Percentiles rank a stretch among this genome's conserved stretches.
phyloP scores from a whole-genome alignment of 2,113 vertebrate species.

The Nesogale talazaci region DNA sequence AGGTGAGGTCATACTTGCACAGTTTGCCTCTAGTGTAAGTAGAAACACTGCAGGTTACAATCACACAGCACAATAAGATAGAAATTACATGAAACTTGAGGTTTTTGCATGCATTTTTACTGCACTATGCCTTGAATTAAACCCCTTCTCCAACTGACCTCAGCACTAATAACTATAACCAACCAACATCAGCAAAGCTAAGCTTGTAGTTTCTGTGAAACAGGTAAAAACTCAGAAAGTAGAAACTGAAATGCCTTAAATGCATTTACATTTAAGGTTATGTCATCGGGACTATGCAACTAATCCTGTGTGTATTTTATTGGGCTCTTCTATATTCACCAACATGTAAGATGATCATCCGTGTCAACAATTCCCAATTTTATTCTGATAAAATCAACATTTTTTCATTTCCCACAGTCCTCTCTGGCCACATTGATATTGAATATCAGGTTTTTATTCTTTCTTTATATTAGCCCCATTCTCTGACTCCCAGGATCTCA shows the following conservation, averaged over 20 bases:
- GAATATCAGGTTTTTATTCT: neutral
- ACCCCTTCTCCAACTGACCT: conserved; percentile 34
- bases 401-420: neutral
- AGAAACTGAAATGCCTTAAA: conserved; percentile 4
- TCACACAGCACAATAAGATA: conserved; percentile 44
- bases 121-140: conserved; percentile 29
- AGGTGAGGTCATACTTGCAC: too few relatives aligned
- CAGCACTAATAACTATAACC: neutral
- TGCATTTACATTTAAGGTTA: conserved; percentile 5
- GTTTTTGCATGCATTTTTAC: conserved; percentile 53
- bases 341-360: neutral
- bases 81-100: conserved; percentile 56
- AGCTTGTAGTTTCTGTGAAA: conserved; percentile 39
- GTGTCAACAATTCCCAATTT: conserved; percentile 4
- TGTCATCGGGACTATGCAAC: neutral
- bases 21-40: too few relatives aligned
- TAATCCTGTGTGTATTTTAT: neutral
- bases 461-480: neutral
- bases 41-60: conserved; percentile 64
- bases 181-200: neutral
- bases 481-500: neutral
- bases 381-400: neutral
- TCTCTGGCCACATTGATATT: neutral
- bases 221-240: conserved; percentile 33
- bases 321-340: neutral